phyloP scores from a whole-genome alignment of 2,888 invertebrate genomes.

The Andrena hattorfiana region DNA sequence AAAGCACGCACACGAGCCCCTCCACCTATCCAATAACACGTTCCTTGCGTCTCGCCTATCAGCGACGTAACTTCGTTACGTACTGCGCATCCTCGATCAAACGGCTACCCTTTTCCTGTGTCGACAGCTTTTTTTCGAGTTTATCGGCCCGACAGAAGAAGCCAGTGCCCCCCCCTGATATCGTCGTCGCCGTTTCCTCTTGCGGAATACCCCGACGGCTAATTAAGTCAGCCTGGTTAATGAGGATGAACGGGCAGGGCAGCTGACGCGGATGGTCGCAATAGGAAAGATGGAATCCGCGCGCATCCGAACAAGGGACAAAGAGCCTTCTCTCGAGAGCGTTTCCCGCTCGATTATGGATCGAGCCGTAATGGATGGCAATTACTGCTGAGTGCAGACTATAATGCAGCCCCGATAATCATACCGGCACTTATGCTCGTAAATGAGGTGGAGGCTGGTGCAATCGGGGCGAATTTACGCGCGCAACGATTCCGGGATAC shows the following conservation, averaged over 20 bases:
- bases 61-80: neutral
- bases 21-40: neutral
- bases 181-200: constrained; percentile 3
- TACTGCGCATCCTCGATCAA: neutral
- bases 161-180: neutral
- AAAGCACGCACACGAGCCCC: neutral
- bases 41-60: neutral
- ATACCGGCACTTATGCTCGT: constrained; percentile 61
- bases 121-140: neutral
- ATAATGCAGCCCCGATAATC: constrained; percentile 72
- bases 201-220: constrained; percentile 19
- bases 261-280: constrained; percentile 49
- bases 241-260: constrained; percentile 62
- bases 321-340: constrained; percentile 61
- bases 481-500: constrained; percentile 16
- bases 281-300: constrained; percentile 64
- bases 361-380: constrained; percentile 72
- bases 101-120: neutral
- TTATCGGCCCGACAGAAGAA: neutral
- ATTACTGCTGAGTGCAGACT: constrained; percentile 71
- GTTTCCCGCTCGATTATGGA: constrained; percentile 67
- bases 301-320: constrained; percentile 64
- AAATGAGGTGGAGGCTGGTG: constrained; percentile 58
- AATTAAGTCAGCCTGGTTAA: constrained; percentile 65
- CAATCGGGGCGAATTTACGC: constrained; percentile 45